Percentiles rank a stretch among this genome's conserved stretches.
Evolutionary conservation across 2,797 vertebrate genomes (phyloP).

Genomic region (Danionella dracula): DNA sequence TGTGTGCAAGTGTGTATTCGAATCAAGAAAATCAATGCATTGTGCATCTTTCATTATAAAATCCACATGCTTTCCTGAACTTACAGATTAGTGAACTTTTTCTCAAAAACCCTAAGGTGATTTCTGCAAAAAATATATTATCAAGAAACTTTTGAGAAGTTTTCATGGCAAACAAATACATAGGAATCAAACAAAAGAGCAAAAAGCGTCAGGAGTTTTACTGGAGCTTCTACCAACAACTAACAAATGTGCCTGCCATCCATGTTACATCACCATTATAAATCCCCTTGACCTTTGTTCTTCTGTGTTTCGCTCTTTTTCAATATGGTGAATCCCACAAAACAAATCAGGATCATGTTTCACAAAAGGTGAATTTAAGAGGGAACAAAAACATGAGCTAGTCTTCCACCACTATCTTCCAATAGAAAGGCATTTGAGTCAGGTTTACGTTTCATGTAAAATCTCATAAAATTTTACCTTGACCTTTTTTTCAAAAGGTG

Average conservation of each 20-base stretch:
- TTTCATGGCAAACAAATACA: neutral
- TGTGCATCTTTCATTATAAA: slow-evolving; percentile 9
- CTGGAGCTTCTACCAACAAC: neutral
- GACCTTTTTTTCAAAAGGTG: too few species aligned
- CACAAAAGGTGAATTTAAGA: too few species aligned
- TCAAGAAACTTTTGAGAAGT: neutral
- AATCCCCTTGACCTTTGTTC: neutral
- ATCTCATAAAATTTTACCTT: too few species aligned
- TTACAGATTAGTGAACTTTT: neutral
- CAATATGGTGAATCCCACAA: neutral
- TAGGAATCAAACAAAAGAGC: slow-evolving; percentile 21
- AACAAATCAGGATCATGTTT: neutral
- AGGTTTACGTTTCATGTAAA: too few species aligned
- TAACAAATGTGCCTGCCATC: neutral
- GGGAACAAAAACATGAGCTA: too few species aligned
- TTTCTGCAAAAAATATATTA: slow-evolving; percentile 30
- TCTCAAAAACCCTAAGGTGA: neutral
- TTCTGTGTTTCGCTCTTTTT: neutral
- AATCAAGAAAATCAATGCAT: slow-evolving; percentile 33
- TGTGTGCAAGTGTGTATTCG: slow-evolving; percentile 14
- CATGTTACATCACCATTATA: neutral
- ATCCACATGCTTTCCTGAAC: slow-evolving; percentile 3
- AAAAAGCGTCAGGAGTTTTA: slow-evolving; percentile 21
- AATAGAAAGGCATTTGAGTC: neutral
- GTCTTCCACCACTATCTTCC: neutral